Evolutionary conservation across 2,113 vertebrate species (phyloP).

Genomic region (Bos taurus): ARS-UCD2.0 NC_037335.1:37649501-37650000

Average conservation of each 20-base stretch:
- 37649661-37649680: neutral
- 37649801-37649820: neutral
- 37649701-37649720: neutral
- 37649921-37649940: neutral
- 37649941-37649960: neutral
- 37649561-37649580: neutral
- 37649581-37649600: neutral
- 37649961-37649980: neutral
- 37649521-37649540: constrained; percentile 37
- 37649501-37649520: neutral
- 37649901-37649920: neutral
- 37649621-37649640: constrained; percentile 28
- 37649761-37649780: neutral
- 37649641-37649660: neutral
- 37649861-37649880: neutral
- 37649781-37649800: neutral
- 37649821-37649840: neutral
- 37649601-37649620: neutral
- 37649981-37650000: neutral
- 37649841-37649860: neutral
- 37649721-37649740: neutral
- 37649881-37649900: neutral
- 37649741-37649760: neutral
- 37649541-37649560: constrained; percentile 54
- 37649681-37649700: neutral